A percentile compares a stretch with the other conserved stretches of the same genome.
Conservation (phyloP, 2,797 vertebrate genomes). For the Calcarius lapponicus region DNA sequence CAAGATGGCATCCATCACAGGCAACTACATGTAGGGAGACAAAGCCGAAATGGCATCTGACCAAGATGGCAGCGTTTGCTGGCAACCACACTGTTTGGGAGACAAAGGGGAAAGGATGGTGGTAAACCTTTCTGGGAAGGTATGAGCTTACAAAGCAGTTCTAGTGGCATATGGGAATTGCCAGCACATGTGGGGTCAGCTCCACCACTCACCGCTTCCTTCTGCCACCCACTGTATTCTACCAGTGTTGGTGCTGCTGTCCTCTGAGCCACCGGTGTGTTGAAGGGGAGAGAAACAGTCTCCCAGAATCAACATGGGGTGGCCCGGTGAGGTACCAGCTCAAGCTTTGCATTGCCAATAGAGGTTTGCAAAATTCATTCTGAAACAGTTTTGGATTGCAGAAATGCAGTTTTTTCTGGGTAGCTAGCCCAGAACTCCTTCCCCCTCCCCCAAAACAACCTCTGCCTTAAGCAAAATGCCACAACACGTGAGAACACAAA, state of each 20-base stretch:
- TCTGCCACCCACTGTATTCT: no score
- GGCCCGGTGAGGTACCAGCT: not conserved
- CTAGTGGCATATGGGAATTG: not conserved
- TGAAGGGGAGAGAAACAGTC: not conserved
- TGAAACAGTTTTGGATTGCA: not conserved
- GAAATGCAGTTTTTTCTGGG: not conserved
- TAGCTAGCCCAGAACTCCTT: not conserved
- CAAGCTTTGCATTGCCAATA: not conserved
- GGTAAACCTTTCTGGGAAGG: not conserved
- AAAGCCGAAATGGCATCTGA: not conserved
- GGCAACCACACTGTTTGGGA: fast-evolving
- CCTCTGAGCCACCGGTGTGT: not conserved
- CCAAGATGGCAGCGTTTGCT: not conserved
- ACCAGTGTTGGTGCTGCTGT: not conserved
- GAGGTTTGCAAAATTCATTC: not conserved
- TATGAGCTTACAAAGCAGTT: not conserved
- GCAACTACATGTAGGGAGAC: not conserved
- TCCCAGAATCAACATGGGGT: fast-evolving
- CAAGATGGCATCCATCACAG: not conserved
- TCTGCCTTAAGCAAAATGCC: not conserved
- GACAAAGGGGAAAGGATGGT: not conserved
- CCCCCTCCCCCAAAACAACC: not conserved
- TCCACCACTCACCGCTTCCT: fast-evolving
- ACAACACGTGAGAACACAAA: not conserved
- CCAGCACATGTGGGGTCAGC: not conserved